Base-by-base conservation (phyloP, 2,888 invertebrate genomes). In the Adela reaumurella region DNA sequence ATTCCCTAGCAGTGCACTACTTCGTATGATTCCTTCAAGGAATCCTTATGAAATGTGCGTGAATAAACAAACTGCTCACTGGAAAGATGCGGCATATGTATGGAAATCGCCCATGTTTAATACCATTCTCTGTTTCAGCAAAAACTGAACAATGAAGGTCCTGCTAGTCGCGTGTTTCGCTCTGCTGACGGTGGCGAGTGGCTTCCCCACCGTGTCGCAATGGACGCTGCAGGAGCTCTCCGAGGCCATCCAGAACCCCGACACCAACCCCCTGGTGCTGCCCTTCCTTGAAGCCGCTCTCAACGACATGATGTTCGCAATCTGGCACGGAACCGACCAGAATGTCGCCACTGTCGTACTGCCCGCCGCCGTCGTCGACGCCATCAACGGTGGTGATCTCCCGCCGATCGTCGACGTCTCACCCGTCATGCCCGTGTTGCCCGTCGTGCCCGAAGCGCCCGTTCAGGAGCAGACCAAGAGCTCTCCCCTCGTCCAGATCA, bases 401-500 rank as follows among this genome's bases (percentile, higher is more conserved):
- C 47, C 49, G 20, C 35, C 29, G 46, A 35, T 43, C 43, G 45
- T 20, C 18, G 58, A 55, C 57, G 53, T 59, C 46, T 67, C 51
- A 17, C 45, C 35, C 43, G 52, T 53, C 52, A 50, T 54, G n/a
- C n/a, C n/a, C n/a, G n/a, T n/a, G n/a, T n/a, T n/a, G n/a, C n/a
- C n/a, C n/a, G n/a, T n/a, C n/a, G n/a, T n/a, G n/a, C n/a, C n/a
- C 52, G 53, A 46, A 8, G 46, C 45, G 17, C 45, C 47, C 28
- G 49, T 24, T 24, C 24, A 24, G 24, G 24, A 24, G 8, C 8
- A 24, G 24, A 10, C 56, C 53, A 53, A 57, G 47, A 52, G 49
- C 54, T 59, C 57, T 58, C 59, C 60, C 56, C 59, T 57, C 47
- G 56, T 59, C 43, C 52, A 57, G 52, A 54, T 54, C 50, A 54